Evolutionary conservation across 2,113 vertebrate genomes (phyloP).

Genomic region (Arvicanthis niloticus): DNA sequence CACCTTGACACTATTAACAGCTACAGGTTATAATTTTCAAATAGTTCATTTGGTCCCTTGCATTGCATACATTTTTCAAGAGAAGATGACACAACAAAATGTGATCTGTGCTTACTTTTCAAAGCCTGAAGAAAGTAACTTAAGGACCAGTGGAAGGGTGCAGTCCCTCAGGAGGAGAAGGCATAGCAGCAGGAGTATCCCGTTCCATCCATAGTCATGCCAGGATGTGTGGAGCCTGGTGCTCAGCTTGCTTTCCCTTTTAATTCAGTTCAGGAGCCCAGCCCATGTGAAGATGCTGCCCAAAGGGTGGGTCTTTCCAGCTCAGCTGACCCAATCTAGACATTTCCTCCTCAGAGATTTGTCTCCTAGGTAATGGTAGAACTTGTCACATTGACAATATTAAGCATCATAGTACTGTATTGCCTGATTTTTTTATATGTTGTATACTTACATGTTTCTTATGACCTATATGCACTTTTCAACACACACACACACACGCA

Average conservation of each 20-base stretch:
- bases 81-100: background rate
- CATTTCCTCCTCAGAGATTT: background rate
- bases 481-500: too few relatives aligned
- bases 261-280: background rate
- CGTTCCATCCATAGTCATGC: background rate
- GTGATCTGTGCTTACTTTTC: background rate
- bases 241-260: background rate
- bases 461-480: background rate
- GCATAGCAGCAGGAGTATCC: background rate
- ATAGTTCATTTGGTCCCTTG: background rate
- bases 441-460: background rate
- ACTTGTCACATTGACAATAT: background rate
- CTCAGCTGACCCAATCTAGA: background rate
- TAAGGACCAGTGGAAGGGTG: background rate
- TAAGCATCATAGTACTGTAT: background rate
- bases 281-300: too few relatives aligned
- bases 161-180: background rate
- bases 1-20: background rate
- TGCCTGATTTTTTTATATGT: background rate
- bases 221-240: too few relatives aligned
- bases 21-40: background rate
- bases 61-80: background rate
- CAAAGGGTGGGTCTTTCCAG: background rate
- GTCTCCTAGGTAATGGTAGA: background rate
- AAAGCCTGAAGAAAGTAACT: background rate